phyloP scores from a whole-genome alignment of 2,797 vertebrate species.

The Muscicapa striata region DNA sequence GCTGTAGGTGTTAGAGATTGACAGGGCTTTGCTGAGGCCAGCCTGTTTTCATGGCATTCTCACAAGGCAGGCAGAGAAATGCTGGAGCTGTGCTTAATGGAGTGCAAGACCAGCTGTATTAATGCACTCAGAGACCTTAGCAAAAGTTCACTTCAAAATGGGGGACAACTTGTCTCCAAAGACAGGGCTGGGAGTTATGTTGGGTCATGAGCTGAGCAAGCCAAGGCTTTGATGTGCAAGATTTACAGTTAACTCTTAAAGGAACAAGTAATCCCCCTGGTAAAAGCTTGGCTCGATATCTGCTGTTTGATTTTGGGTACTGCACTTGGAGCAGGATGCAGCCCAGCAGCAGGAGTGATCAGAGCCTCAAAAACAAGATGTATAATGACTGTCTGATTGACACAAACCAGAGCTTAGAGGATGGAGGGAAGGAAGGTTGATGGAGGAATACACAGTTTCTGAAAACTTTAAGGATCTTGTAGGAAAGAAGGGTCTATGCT shows the following conservation, averaged over 20 bases:
- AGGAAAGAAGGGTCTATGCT: background rate
- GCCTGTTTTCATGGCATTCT: background rate
- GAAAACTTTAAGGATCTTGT: background rate
- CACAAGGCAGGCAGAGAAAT: background rate
- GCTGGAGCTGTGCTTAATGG: background rate
- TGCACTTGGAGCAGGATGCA: background rate
- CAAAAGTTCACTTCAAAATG: background rate
- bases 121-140: background rate
- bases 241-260: background rate
- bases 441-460: background rate
- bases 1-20: background rate
- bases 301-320: background rate
- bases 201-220: background rate
- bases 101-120: background rate
- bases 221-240: background rate
- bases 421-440: background rate
- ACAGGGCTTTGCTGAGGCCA: background rate
- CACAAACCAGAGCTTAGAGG: background rate
- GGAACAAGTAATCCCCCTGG: background rate
- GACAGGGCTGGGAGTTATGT: background rate
- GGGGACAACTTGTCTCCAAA: background rate
- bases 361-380: background rate
- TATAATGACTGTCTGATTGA: fast-evolving
- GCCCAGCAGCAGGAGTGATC: background rate
- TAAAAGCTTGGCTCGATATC: background rate